Evolutionary conservation across 37 sponge, comb jelly and placozoan species (phyloP), one percentile per base, ranked within the genome.

Genomic region (Crambe crambe): DNA sequence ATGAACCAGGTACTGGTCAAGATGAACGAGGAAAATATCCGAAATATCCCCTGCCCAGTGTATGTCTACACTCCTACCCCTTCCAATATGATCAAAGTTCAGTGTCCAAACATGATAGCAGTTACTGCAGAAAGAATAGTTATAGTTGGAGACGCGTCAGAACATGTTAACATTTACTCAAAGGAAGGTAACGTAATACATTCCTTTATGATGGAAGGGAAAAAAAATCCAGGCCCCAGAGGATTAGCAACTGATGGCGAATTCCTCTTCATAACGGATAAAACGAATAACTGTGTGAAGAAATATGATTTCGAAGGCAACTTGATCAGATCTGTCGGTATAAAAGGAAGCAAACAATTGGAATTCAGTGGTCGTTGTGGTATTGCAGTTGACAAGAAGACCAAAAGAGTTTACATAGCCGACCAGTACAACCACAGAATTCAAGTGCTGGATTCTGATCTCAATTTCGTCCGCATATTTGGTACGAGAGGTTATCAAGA

Each of bases 371-470:
- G 39, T 2, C 80, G 83, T 17, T 58, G 63, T 70, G 86, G 79
- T 39, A 82, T 90, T 41, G 67, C 79, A 43, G 51, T 77, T 22
- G 41, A 74, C 32, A 42, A 65, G 3, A 21, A n/a, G 9, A 68
- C 67, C 6, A 71, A 71, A 42, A 58, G 42, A 15, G 34, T 90
- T 21, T 80, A 79, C 30, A 74, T 90, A 9, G 78, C 75, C 20
- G 91, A 90, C 39, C 51, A 47, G 12, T 56, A 41, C 0, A 90
- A 90, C 58, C 82, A 90, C 56, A 39, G 86, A 20, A 35, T 90
- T 20, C 91, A 90, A 42, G 76, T 90, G 17, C 75, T 85, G 57
- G 57, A 68, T 29, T 60, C 79, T 3, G 83, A 86, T 74, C 74
- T 86, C 29, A 72, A 73, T 37, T 82, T 78, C 37, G 70, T 37